phyloP scores from a whole-genome alignment of 2,888 invertebrate genomes.

The Drosophila algonquin region DNA sequence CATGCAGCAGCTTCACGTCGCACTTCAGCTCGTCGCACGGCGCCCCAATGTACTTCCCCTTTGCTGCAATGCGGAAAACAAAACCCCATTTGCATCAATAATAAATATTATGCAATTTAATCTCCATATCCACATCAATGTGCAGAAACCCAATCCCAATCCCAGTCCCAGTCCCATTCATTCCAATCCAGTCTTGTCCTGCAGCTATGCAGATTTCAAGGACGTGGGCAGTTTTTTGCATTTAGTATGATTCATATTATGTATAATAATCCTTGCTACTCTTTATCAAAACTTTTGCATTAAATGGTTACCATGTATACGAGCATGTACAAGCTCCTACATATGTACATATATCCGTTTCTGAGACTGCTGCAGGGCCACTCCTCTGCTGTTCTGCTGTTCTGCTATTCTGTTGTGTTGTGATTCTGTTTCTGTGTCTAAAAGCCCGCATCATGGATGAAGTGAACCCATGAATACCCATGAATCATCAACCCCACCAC shows the following conservation, averaged over 20 bases:
- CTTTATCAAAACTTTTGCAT: background rate
- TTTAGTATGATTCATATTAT: background rate
- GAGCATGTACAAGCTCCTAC: too few species aligned
- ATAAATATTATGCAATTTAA: conserved; percentile 7
- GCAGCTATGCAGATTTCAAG: background rate
- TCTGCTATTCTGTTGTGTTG: conserved; percentile 13
- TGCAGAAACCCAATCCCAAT: background rate
- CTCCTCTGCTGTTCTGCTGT: background rate
- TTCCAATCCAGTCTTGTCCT: background rate
- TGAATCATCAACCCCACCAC: background rate
- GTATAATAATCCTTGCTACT: background rate
- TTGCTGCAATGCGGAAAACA: conserved; percentile 84
- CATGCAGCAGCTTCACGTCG: conserved; percentile 89
- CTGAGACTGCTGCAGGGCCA: background rate
- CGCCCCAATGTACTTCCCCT: conserved; percentile 91
- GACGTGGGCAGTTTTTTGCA: background rate
- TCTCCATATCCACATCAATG: background rate
- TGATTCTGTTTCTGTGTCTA: background rate
- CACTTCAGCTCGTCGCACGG: conserved; percentile 90
- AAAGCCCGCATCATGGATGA: conserved; percentile 34
- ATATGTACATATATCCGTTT: too few species aligned
- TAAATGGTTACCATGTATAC: too few species aligned
- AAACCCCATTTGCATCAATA: conserved; percentile 11
- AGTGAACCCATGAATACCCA: conserved; percentile 22
- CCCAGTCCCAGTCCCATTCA: too few species aligned